These are phyloP conservation scores for Recurvirostra avosetta DNA, from an alignment of 2,113 vertebrate species.

Conservation along the genomic window DNA sequence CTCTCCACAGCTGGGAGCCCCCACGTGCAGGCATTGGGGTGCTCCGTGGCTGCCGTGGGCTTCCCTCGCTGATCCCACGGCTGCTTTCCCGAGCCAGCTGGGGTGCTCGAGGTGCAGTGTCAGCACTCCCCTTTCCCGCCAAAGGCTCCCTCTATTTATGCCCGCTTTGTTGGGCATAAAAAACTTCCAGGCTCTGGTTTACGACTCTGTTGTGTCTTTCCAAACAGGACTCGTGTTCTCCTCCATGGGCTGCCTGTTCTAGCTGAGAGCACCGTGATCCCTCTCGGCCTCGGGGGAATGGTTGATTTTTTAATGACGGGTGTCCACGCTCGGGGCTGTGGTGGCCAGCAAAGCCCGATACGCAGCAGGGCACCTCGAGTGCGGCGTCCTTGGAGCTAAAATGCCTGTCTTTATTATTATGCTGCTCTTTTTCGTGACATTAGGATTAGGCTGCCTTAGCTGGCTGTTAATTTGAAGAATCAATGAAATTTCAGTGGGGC, in stretches of 20 bases:
- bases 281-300: fast-evolving
- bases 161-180: background rate
- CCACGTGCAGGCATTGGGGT: fast-evolving
- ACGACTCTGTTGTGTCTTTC: background rate
- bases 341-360: background rate
- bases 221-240: background rate
- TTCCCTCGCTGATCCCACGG: background rate
- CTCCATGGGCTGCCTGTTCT: background rate
- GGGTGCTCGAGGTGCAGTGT: background rate
- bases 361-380: fast-evolving
- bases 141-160: background rate
- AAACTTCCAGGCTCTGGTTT: background rate
- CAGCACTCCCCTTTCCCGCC: background rate
- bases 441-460: background rate
- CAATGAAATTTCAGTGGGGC: fast-evolving
- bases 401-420: background rate
- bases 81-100: background rate
- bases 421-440: background rate
- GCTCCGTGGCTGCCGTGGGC: fast-evolving
- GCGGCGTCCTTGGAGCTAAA: background rate
- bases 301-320: background rate
- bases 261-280: fast-evolving
- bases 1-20: background rate
- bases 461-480: background rate
- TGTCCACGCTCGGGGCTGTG: fast-evolving